Conservation (phyloP, 2,113 vertebrate species). For the Pyxicephalus adspersus region DNA sequence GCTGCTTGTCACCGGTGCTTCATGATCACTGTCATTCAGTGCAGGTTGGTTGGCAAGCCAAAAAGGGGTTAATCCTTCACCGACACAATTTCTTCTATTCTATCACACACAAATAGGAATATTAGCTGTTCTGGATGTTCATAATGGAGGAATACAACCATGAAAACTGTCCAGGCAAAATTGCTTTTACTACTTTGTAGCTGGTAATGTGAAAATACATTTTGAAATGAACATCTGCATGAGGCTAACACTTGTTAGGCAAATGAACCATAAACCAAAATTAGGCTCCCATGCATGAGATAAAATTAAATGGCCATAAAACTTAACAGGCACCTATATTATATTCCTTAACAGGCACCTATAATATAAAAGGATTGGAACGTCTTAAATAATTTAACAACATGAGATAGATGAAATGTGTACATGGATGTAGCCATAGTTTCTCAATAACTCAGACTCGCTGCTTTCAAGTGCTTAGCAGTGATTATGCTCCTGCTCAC, state of each 20-base stretch:
- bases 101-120: neutral
- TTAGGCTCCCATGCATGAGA: too few species aligned
- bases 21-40: neutral
- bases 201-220: neutral
- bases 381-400: too few species aligned
- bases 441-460: too few species aligned
- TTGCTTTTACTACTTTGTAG: neutral
- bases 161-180: neutral
- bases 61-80: neutral
- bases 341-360: too few species aligned
- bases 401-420: too few species aligned
- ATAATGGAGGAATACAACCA: neutral
- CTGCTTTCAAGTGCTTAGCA: too few species aligned
- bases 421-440: too few species aligned
- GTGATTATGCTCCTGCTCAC: too few species aligned
- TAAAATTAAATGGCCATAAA: too few species aligned
- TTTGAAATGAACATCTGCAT: neutral
- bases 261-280: neutral
- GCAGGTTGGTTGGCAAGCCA: neutral
- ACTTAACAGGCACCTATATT: too few species aligned
- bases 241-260: neutral
- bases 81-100: neutral
- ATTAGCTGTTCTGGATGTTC: neutral
- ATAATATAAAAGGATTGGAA: too few species aligned
- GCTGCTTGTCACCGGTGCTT: constrained; percentile 6